Conservation (phyloP, 2,888 invertebrate species). For the Argynnis bischoffii region DNA sequence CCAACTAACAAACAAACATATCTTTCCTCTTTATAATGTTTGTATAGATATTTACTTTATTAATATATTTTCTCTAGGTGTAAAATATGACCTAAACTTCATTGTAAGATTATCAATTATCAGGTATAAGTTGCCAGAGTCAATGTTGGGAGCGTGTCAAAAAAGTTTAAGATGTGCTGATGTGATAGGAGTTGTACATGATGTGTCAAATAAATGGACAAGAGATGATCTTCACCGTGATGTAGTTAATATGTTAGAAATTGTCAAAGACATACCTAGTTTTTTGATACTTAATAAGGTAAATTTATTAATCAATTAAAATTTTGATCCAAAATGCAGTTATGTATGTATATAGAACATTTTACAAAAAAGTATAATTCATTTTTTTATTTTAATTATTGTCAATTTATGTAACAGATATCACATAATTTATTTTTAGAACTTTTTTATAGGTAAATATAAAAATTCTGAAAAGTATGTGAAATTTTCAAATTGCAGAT, state of each 20-base stretch:
- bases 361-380: too few species aligned
- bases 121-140: conserved; percentile 68
- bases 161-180: conserved; percentile 87
- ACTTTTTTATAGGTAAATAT: too few species aligned
- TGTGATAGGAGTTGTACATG: conserved; percentile 93
- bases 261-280: conserved; percentile 82
- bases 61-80: conserved; percentile 4
- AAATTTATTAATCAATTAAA: conserved; percentile 25
- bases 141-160: conserved; percentile 78
- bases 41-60: too few species aligned
- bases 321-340: too few species aligned
- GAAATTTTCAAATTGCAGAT: too few species aligned
- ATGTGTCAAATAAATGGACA: conserved; percentile 87
- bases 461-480: too few species aligned
- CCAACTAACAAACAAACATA: too few species aligned
- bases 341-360: too few species aligned
- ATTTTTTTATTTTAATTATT: too few species aligned
- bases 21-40: too few species aligned
- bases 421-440: too few species aligned
- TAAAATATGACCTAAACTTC: not conserved
- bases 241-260: conserved; percentile 86
- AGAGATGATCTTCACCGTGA: conserved; percentile 86
- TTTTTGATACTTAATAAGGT: conserved; percentile 96
- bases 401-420: too few species aligned
- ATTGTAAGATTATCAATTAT: conserved; percentile 34